These are phyloP conservation scores for Cecropterus lyciades DNA, from an alignment of 1,140 invertebrate genomes.

Conservation along the genomic window DNA sequence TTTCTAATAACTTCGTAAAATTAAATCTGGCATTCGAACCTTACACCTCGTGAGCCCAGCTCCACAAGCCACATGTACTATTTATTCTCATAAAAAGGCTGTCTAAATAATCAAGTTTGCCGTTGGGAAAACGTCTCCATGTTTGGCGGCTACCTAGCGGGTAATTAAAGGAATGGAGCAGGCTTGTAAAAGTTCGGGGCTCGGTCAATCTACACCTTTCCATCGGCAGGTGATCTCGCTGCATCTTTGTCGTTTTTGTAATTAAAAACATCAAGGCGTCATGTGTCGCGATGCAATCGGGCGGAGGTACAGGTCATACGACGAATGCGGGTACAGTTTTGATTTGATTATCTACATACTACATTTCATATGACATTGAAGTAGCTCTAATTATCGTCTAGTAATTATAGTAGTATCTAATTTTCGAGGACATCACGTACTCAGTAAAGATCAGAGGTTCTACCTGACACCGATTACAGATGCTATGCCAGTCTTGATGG, in stretches of 20 bases:
- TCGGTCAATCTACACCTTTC: constrained; percentile 73
- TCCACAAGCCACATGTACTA: too few relatives aligned
- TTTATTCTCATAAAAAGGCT: neutral
- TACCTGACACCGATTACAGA: too few relatives aligned
- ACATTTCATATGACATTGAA: too few relatives aligned
- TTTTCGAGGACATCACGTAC: too few relatives aligned
- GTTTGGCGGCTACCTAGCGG: constrained; percentile 25
- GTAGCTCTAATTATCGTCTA: too few relatives aligned
- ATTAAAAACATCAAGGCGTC: constrained; percentile 69
- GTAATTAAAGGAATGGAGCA: constrained; percentile 43
- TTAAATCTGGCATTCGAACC: too few relatives aligned
- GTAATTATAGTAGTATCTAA: too few relatives aligned
- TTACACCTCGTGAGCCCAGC: too few relatives aligned
- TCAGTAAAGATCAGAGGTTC: too few relatives aligned
- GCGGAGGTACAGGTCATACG: constrained; percentile 43
- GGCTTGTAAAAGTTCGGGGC: constrained; percentile 63
- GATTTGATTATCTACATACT: too few relatives aligned
- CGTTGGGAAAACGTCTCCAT: neutral
- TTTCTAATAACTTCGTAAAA: too few relatives aligned
- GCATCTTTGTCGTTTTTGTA: constrained; percentile 65
- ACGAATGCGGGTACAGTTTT: constrained; percentile 37
- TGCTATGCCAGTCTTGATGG: too few relatives aligned
- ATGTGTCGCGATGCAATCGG: constrained; percentile 72
- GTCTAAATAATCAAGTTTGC: constrained; percentile 43
- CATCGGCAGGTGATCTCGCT: constrained; percentile 72